These are phyloP conservation scores for Tanytarsus gracilentus DNA, from an alignment of 2,888 invertebrate species.

Conservation along the genomic window DNA sequence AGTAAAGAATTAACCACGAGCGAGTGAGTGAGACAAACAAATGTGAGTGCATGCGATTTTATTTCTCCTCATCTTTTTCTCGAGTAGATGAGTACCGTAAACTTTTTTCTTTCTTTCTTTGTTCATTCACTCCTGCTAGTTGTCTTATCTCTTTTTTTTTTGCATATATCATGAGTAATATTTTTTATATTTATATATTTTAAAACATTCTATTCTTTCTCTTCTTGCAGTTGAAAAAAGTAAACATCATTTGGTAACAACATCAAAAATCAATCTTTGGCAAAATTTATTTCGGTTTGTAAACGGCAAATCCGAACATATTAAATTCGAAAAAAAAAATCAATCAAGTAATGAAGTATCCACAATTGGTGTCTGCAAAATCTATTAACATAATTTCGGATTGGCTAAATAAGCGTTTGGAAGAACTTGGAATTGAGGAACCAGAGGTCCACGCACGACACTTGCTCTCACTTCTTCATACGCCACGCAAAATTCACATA, in stretches of 20 bases:
- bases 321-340: too few relatives aligned
- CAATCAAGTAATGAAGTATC: constrained; percentile 47
- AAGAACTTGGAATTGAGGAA: constrained; percentile 63
- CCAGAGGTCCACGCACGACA: constrained; percentile 40
- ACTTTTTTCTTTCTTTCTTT: constrained; percentile 16
- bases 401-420: constrained; percentile 67
- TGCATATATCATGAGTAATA: not conserved
- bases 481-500: constrained; percentile 40
- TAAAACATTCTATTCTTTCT: too few relatives aligned
- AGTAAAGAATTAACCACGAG: not conserved
- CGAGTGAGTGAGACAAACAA: constrained; percentile 5
- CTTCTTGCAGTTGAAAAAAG: too few relatives aligned
- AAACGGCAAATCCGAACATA: not conserved
- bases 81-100: constrained; percentile 14
- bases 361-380: constrained; percentile 52
- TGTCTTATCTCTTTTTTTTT: not conserved
- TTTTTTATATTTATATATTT: not conserved
- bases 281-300: not conserved
- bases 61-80: not conserved
- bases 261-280: too few relatives aligned
- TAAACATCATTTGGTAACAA: too few relatives aligned
- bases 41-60: constrained; percentile 16
- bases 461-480: constrained; percentile 40
- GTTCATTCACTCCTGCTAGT: not conserved
- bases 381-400: constrained; percentile 54